These are phyloP conservation scores for Sesia bembeciformis DNA, from an alignment of 2,888 invertebrate species.

Conservation along the genomic window DNA sequence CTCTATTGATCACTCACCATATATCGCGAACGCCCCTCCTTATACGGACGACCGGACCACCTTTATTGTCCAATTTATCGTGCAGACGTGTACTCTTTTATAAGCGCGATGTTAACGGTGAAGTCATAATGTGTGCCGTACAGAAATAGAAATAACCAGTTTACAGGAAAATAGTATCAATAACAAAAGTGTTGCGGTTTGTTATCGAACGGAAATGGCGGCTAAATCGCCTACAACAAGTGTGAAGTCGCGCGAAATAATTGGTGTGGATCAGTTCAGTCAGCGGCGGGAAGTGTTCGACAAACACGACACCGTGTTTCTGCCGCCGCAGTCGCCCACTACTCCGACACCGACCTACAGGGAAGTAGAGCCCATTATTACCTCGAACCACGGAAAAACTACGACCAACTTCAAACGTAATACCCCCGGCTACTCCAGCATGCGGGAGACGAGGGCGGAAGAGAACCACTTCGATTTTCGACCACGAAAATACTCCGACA, in stretches of 20 bases:
- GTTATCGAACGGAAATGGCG: constrained; percentile 68
- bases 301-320: constrained; percentile 65
- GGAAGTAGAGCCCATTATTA: constrained; percentile 52
- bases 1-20: constrained; percentile 68
- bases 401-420: constrained; percentile 63
- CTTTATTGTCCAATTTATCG: constrained; percentile 67
- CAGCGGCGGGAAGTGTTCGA: constrained; percentile 69
- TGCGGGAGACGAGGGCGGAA: constrained; percentile 57
- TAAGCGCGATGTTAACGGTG: constrained; percentile 65
- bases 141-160: constrained; percentile 66
- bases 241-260: constrained; percentile 66
- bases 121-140: constrained; percentile 68
- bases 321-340: constrained; percentile 52
- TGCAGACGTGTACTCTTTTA: constrained; percentile 52
- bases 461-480: constrained; percentile 48
- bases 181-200: constrained; percentile 70
- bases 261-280: constrained; percentile 67
- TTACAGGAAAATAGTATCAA: constrained; percentile 70
- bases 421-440: constrained; percentile 57
- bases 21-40: constrained; percentile 65
- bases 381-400: constrained; percentile 63
- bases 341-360: constrained; percentile 33
- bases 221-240: constrained; percentile 65
- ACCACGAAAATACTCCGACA: constrained; percentile 63
- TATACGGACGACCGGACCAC: constrained; percentile 61